Evolutionary conservation across 2,888 invertebrate genomes (phyloP).

Genomic region (Venustoraphidia nigricollis): DNA sequence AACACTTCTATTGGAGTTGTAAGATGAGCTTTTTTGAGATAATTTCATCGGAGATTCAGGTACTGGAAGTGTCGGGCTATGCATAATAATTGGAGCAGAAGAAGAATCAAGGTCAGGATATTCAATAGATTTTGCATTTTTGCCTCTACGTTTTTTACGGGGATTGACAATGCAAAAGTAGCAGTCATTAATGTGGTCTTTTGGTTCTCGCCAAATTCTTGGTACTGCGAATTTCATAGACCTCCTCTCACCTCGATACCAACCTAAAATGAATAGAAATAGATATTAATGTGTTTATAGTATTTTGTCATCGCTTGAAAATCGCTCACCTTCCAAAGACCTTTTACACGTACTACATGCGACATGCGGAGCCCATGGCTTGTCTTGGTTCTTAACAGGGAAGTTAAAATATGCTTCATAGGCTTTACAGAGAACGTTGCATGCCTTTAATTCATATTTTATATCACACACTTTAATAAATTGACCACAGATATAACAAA

Average conservation of each 20-base stretch:
- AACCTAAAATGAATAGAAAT: constrained; percentile 5
- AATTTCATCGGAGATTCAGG: constrained; percentile 4
- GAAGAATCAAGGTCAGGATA: constrained; percentile 9
- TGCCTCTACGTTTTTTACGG: constrained; percentile 7
- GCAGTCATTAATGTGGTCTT: constrained; percentile 18
- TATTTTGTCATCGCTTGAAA: constrained; percentile 5
- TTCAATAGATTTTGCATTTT: constrained; percentile 8
- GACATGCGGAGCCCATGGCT: constrained; percentile 13
- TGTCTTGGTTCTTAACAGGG: constrained; percentile 13
- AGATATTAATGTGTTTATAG: constrained; percentile 3
- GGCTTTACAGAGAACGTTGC: constrained; percentile 10
- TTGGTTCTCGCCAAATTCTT: constrained; percentile 17
- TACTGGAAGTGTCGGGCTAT: constrained; percentile 1
- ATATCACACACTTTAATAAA: constrained; percentile 13
- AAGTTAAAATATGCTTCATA: constrained; percentile 17
- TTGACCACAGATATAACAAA: constrained; percentile 10
- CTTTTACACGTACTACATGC: constrained; percentile 12
- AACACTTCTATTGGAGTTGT: constrained; percentile 1
- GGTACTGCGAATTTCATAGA: constrained; percentile 16
- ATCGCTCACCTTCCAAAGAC: constrained; percentile 8
- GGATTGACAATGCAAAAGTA: constrained; percentile 17
- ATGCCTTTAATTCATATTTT: constrained; percentile 11
- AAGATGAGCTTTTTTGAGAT: constrained; percentile 5
- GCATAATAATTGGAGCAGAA: constrained; percentile 4
- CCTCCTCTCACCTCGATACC: constrained; percentile 10